Evolutionary conservation across 2,797 vertebrate species (phyloP), one percentile per base, ranked within the genome.

Genomic region (Brotula barbata): DNA sequence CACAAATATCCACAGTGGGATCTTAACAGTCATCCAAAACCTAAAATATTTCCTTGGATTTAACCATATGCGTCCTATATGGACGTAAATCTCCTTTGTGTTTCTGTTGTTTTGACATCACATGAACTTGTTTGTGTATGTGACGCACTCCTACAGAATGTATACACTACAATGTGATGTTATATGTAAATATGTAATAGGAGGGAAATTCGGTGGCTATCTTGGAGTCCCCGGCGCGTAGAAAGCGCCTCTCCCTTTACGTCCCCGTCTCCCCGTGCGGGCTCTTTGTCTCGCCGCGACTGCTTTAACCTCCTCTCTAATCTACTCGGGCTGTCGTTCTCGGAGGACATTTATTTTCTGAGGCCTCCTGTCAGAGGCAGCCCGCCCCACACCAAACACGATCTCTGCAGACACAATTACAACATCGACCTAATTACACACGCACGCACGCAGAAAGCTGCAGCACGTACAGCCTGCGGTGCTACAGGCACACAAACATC

Each of bases 401-500:
- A 81, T 80, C 78, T 85, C 81, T 66, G 68, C 73, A 81, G 66
- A 83, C 71, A 84, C 82, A 79, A 87, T 87, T 87, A 86, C 68
- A 80, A 77, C 70, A 64, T 51, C 22, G 36, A 68, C 71, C 80
- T 84, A 88, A 89, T 88, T 89, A 86, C 77, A 83, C 75, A 75
- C 77, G 81, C 16, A 48, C 56, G 79, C 53, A 43, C 58, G 45
- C 45, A 63, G 47, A 61, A 25, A 22, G 12, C 16, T 17, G 19
- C n/a, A 55, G 40, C 50, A 3, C 25, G 25, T 28, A 28, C 25
- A 28, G 25, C 25, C 25, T 28, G 25, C 7, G 25, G 25, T 3
- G 7, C 21, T n/a, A 37, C 15, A 14, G 20, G 37, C 40, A 61
- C 34, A 39, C 59, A 71, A 64, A 71, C 45, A 73, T 53, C 9